A percentile compares a stretch with the other conserved stretches of the same genome.
phyloP scores from a whole-genome alignment of 2,888 invertebrate genomes.

The Diplolepis rosae region DNA sequence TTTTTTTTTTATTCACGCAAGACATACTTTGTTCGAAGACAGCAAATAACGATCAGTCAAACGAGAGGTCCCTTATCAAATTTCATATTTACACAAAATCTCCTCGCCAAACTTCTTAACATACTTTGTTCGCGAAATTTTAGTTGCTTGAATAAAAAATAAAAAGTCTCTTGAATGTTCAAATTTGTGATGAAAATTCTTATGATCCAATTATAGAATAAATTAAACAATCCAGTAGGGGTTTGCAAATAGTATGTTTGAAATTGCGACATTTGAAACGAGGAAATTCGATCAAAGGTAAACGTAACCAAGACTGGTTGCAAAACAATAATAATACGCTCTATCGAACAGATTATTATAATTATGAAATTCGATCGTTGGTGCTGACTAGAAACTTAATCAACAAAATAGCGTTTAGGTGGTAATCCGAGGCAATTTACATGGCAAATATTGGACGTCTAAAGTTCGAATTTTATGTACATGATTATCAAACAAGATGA shows the following conservation, averaged over 20 bases:
- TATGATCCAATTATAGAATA: too few species aligned
- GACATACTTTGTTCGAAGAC: background rate
- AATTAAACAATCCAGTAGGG: too few species aligned
- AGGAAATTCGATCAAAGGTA: conserved; percentile 7
- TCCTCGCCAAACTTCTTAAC: background rate
- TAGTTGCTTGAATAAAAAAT: background rate
- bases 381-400: background rate
- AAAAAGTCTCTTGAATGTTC: too few species aligned
- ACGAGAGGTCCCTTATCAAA: background rate
- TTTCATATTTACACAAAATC: background rate
- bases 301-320: background rate
- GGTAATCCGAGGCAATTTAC: background rate
- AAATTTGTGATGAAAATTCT: too few species aligned
- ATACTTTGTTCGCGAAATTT: background rate
- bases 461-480: too few species aligned
- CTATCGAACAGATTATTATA: background rate
- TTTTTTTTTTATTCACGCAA: background rate
- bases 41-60: background rate
- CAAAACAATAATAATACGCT: background rate
- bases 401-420: background rate
- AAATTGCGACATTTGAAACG: background rate
- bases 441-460: too few species aligned
- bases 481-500: too few species aligned
- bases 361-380: background rate
- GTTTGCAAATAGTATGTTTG: background rate